Evolutionary conservation across 2,888 invertebrate genomes (phyloP).

Genomic region (Nasonia oneida): DNA sequence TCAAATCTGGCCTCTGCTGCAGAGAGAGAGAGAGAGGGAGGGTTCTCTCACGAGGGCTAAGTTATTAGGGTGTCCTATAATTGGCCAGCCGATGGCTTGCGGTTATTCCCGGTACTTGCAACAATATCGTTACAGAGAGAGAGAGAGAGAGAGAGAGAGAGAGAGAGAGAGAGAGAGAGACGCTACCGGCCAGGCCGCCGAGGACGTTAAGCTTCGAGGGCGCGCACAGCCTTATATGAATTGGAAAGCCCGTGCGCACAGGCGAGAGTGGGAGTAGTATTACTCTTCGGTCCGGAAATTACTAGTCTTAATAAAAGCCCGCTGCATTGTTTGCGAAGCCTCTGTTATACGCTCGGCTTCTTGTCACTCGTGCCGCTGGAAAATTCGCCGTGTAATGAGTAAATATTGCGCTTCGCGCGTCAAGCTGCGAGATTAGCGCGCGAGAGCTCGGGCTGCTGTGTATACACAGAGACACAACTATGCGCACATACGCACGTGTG

Average conservation of each 20-base stretch:
- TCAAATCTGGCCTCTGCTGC: slow-evolving; percentile 66
- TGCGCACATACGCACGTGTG: background rate
- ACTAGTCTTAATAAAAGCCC: slow-evolving; percentile 52
- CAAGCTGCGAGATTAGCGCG: background rate
- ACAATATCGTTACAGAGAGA: slow-evolving; percentile 55
- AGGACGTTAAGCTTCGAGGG: background rate
- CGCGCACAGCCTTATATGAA: slow-evolving; percentile 49
- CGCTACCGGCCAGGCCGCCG: background rate
- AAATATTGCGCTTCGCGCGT: background rate
- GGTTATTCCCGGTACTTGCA: slow-evolving; percentile 67
- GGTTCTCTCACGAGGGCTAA: slow-evolving; percentile 69
- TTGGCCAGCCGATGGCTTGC: slow-evolving; percentile 72
- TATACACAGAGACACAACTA: background rate
- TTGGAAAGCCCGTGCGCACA: slow-evolving; percentile 44
- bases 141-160: too few species aligned
- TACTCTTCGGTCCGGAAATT: slow-evolving; percentile 46
- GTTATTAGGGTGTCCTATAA: slow-evolving; percentile 75
- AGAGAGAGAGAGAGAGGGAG: slow-evolving; percentile 49
- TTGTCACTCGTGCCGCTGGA: background rate
- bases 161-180: background rate
- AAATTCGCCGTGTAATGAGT: slow-evolving; percentile 29
- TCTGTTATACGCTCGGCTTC: background rate
- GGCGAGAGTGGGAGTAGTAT: slow-evolving; percentile 7
- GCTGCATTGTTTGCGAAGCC: slow-evolving; percentile 39
- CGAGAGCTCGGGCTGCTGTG: background rate